A percentile compares a stretch with the other conserved stretches of the same genome.
These are phyloP conservation scores for Ornithoptera priamus DNA, from an alignment of 2,888 invertebrate species.

Conservation along the genomic window DNA sequence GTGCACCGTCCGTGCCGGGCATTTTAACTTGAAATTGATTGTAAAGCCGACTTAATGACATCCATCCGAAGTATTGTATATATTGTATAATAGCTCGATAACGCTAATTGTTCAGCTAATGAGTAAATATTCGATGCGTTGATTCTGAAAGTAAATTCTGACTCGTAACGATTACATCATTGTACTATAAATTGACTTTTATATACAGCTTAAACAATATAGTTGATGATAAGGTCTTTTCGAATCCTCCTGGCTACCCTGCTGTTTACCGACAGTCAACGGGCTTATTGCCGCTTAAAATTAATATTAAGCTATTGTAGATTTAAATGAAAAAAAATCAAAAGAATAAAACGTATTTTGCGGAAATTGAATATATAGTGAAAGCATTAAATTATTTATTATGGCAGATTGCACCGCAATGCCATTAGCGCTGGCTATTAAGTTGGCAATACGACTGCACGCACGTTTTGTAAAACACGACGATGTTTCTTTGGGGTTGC, in stretches of 20 bases:
- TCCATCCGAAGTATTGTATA: constrained; percentile 50
- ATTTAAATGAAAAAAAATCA: no score
- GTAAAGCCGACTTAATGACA: constrained; percentile 73
- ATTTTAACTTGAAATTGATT: constrained; percentile 76
- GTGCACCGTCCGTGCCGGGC: constrained; percentile 62
- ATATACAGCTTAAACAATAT: constrained; percentile 36
- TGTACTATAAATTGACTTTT: neutral
- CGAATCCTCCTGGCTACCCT: no score
- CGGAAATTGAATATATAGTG: constrained; percentile 47
- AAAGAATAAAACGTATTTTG: no score
- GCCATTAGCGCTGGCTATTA: constrained; percentile 62
- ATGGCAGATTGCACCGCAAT: constrained; percentile 50
- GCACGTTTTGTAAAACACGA: constrained; percentile 52
- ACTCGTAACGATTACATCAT: neutral
- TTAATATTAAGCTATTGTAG: no score
- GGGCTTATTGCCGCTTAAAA: no score
- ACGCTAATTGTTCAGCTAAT: constrained; percentile 67
- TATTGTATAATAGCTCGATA: constrained; percentile 68
- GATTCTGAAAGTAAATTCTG: constrained; percentile 31
- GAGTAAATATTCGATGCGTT: constrained; percentile 49
- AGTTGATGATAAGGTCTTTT: constrained; percentile 37
- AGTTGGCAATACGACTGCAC: constrained; percentile 59
- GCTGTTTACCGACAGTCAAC: no score
- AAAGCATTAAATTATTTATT: no score
- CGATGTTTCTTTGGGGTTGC: constrained; percentile 45